Evolutionary conservation across 2,888 invertebrate genomes (phyloP).

Genomic region (Crossocerus cetratus): DNA sequence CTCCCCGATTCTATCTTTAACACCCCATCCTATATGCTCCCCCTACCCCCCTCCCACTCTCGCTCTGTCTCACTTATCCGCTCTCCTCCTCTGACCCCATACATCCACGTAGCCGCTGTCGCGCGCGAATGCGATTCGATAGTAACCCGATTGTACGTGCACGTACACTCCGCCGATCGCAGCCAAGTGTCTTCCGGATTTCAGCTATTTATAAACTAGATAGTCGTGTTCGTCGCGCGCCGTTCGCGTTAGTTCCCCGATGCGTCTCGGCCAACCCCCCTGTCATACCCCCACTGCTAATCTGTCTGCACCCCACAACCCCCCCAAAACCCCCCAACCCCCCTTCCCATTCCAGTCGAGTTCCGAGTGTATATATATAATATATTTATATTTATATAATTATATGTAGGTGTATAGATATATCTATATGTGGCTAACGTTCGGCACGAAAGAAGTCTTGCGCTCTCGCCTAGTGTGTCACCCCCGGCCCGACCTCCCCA

Average conservation of each 20-base stretch:
- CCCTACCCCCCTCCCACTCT: too few species aligned
- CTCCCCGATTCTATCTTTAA: conserved; percentile 15
- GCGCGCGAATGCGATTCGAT: conserved; percentile 20
- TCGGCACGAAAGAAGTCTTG: conserved; percentile 19
- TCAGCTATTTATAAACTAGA: conserved; percentile 15
- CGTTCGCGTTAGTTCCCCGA: not conserved
- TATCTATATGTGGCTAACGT: conserved; percentile 20
- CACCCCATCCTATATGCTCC: not conserved
- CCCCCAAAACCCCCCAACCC: not conserved
- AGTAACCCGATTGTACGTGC: conserved; percentile 22
- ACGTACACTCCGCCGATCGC: conserved; percentile 5
- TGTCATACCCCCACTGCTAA: not conserved
- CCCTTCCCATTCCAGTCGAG: too few species aligned
- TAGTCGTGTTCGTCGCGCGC: not conserved
- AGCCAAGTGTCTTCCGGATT: conserved; percentile 15
- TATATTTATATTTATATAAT: conserved; percentile 19
- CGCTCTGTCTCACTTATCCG: too few species aligned
- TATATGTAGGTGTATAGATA: conserved; percentile 4
- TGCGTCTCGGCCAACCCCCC: not conserved
- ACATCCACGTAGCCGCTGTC: too few species aligned
- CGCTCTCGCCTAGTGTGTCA: not conserved
- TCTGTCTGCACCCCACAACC: not conserved
- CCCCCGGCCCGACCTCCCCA: not conserved
- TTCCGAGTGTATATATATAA: conserved; percentile 9
- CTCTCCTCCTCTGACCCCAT: too few species aligned